Percentiles rank a stretch among this genome's conserved stretches.
These are phyloP conservation scores for Jaculus jaculus DNA, from an alignment of 2,113 vertebrate genomes.

Conservation along the genomic window DNA sequence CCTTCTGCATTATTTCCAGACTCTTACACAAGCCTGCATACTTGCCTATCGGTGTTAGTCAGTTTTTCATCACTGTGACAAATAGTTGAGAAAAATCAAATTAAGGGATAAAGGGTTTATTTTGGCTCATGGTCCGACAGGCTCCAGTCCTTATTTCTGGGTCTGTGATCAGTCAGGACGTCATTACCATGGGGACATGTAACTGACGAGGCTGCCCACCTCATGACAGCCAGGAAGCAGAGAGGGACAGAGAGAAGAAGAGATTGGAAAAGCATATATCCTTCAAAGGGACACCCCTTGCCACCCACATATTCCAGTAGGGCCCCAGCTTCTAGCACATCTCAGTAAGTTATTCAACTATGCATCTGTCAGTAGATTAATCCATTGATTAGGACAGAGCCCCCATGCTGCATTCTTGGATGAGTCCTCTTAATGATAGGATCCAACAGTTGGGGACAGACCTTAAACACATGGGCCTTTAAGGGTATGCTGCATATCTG, in stretches of 20 bases:
- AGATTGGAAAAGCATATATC: neutral
- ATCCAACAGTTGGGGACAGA: neutral
- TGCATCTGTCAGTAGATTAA: neutral
- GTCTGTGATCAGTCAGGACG: neutral
- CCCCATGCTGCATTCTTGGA: neutral
- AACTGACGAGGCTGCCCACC: neutral
- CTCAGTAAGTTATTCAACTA: neutral
- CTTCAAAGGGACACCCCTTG: neutral
- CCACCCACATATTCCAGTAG: neutral
- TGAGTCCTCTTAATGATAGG: neutral
- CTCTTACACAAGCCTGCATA: neutral
- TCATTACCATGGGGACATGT: neutral
- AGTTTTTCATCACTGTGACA: neutral
- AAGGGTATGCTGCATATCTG: neutral
- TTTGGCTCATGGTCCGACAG: neutral
- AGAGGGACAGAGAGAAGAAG: neutral
- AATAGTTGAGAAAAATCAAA: neutral
- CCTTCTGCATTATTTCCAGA: neutral
- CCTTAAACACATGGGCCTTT: neutral
- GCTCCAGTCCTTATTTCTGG: neutral
- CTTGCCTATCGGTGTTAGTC: neutral
- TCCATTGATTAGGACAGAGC: neutral
- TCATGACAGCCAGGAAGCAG: neutral
- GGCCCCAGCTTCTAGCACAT: neutral
- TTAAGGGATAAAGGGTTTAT: neutral